Base-by-base conservation (phyloP, 2,797 vertebrate genomes). In the Syndactyla subalaris region DNA sequence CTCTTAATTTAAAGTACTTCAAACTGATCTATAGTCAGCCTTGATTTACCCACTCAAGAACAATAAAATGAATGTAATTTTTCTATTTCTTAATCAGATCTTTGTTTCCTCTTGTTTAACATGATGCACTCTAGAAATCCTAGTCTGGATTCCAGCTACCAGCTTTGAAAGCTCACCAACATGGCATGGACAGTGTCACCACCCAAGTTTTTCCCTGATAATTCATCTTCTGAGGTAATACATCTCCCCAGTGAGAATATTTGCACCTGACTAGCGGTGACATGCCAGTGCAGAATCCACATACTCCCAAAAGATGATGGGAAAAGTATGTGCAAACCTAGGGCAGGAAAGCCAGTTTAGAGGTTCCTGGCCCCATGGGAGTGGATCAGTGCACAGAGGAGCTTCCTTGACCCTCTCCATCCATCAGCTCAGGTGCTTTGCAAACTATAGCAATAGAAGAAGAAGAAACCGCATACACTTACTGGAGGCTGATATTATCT, bases 401-500 rank as follows among this genome's bases (percentile, higher is more conserved):
- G 7, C 32, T 90, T 88, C 72, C 51, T 46, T 41, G 54, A 54
- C 14, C 57, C 32, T 72, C 43, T 58, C 32, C 32, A 19, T 29
- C 36, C 22, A 32, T 32, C 39, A 36, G 21, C 12, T 58, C 30
- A 24, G n/a, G 46, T 0, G 0, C 41, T 83, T 80, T 26, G 41
- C 46, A 32, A 27, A 46, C 65, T 63, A 61, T 34, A 80, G 72
- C 58, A 75, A 62, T 1, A 78, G 68, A 23, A 58, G 66, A 51
- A 85, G 52, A 17, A 67, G 27, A 92, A 89, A 70, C 26, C 14
- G n/a, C 66, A 43, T 9, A 2, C 32, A 97, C 96, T 98, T 96
- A 99, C 99, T 98, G 98, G 76, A 99, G 98, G 72, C 98, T 98
- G 93, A 99, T 95, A 89, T 98, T 97, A 22, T 97, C 96, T 26